Base-by-base conservation (phyloP, 37 sponge, comb jelly and placozoan species). In the Aplysina aerophoba region DNA sequence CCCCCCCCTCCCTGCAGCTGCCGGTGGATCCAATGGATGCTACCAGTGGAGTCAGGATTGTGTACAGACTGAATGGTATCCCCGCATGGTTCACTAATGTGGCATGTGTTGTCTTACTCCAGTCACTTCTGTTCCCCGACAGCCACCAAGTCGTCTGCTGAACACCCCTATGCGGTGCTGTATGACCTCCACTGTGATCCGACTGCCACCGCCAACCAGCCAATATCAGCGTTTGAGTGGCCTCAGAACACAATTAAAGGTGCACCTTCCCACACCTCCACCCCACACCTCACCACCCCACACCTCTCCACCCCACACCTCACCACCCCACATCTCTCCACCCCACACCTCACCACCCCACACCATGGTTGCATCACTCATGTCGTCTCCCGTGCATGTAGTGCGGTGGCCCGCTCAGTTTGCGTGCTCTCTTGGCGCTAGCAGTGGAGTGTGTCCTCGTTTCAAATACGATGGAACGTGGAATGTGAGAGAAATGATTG, bases 21-120 rank as follows among this genome's bases (percentile, higher is more conserved):
- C 94, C 94, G 38, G 80, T 93, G 19, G 90, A 90, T 53, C 91
- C 86, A 27, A 66, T 69, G 36, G 81, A 93, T 67, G 73, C 83
- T 13, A 37, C 65, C 20, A 56, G 39, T 36, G 94, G 94, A 14
- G 75, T 93, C 36, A 84, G 94, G 33, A 68, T 93, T 78, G 88
- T 63, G 20, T 93, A 93, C 59, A 81, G 55, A 30, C 83, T 86
- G 55, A 91, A 91, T 82, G 91, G 94, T 93, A 63, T 13, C 21
- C 24, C 4, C 12, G 50, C 8, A 8, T 44, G 50, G 50, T 8
- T 44, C 50, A 44, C 50, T 44, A 8, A 3, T 44, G 3, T 11
- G 50, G 8, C 50, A 8, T 3, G 8, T 44, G 50, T 8, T 44
- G 50, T 8, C 50, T 44, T 44, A 3, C 3, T 44, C 50, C 50